Conservation (phyloP, 2,113 vertebrate genomes). For the Heteronetta atricapilla region DNA sequence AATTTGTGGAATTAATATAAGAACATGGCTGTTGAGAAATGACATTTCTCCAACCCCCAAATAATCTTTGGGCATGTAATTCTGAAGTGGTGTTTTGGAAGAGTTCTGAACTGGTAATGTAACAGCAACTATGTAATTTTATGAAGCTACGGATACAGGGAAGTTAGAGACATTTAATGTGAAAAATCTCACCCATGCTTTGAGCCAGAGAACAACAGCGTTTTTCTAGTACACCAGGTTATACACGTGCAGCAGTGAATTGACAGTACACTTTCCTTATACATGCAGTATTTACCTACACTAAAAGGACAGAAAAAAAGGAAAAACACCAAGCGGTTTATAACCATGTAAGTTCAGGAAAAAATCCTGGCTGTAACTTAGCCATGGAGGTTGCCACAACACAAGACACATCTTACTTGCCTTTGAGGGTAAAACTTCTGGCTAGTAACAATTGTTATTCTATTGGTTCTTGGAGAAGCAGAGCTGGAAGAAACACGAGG, state of each 20-base stretch:
- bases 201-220: neutral
- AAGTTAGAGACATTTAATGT: neutral
- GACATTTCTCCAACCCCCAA: neutral
- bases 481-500: neutral
- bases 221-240: neutral
- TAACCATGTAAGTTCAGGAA: neutral
- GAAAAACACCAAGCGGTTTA: neutral
- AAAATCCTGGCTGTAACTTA: neutral
- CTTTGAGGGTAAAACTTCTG: neutral
- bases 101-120: neutral
- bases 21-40: neutral
- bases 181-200: neutral
- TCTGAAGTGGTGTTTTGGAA: neutral
- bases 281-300: accelerated
- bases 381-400: neutral
- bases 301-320: neutral
- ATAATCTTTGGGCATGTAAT: accelerated
- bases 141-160: accelerated
- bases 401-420: neutral
- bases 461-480: neutral
- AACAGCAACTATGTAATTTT: neutral
- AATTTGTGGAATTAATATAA: neutral
- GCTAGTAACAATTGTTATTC: neutral
- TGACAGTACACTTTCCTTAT: neutral
- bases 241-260: neutral